A percentile compares a stretch with the other conserved stretches of the same genome.
These are phyloP conservation scores for Bombyx mandarina DNA, from an alignment of 1,140 invertebrate species.

Conservation along the genomic window DNA sequence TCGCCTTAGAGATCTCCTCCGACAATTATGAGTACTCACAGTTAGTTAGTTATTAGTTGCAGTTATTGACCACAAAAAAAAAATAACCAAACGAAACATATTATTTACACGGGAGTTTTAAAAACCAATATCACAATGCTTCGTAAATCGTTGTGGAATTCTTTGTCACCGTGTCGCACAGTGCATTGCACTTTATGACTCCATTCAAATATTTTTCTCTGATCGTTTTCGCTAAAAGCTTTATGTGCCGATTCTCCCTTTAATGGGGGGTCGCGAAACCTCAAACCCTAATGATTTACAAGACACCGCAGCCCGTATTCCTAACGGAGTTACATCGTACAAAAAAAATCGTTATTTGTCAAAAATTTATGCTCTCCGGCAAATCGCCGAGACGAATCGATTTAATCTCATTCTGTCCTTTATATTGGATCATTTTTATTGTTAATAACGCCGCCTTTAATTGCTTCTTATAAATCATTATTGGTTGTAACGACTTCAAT, in stretches of 20 bases:
- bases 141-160: constrained; percentile 45
- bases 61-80: constrained; percentile 1
- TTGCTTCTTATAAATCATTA: constrained; percentile 65
- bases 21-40: no score
- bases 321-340: constrained; percentile 29
- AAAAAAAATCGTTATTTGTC: constrained; percentile 36
- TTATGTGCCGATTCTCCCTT: constrained; percentile 22
- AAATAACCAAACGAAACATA: constrained; percentile 27
- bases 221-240: constrained; percentile 51
- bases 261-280: constrained; percentile 45
- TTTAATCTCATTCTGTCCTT: constrained; percentile 49
- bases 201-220: constrained; percentile 40
- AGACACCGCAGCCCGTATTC: constrained; percentile 35
- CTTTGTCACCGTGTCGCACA: constrained; percentile 17
- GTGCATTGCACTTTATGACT: constrained; percentile 44
- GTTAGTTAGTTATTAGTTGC: no score
- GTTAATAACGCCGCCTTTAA: constrained; percentile 52
- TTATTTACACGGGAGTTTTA: constrained; percentile 55
- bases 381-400: constrained; percentile 44
- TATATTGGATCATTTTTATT: constrained; percentile 33
- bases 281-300: constrained; percentile 51
- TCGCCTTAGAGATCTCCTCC: no score
- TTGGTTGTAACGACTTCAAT: constrained; percentile 48
- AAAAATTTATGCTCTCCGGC: constrained; percentile 49
- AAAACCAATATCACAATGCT: constrained; percentile 49